These are phyloP conservation scores for Esox lucius DNA, from an alignment of 2,797 vertebrate genomes.

Conservation along the genomic window DNA sequence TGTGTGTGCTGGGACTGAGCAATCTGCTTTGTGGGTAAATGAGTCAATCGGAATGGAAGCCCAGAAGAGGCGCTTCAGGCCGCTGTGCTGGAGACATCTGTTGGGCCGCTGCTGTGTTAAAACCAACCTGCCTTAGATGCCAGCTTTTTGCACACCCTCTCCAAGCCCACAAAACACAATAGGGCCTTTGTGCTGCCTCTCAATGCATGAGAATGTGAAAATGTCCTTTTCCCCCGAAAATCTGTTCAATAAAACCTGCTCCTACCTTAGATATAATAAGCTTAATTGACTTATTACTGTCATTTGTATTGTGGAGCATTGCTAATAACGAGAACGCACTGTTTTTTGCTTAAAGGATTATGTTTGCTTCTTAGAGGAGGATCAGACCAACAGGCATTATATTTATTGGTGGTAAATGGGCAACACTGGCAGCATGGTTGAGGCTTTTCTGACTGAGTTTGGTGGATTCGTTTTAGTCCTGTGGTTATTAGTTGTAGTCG, in stretches of 20 bases:
- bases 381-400: background rate
- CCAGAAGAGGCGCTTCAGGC: slow-evolving; percentile 65
- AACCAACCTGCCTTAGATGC: background rate
- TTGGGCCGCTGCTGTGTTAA: slow-evolving; percentile 47
- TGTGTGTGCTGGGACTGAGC: slow-evolving; percentile 65
- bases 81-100: slow-evolving; percentile 70
- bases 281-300: slow-evolving; percentile 73
- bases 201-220: slow-evolving; percentile 73
- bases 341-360: slow-evolving; percentile 56
- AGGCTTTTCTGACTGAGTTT: no score
- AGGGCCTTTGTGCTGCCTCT: slow-evolving; percentile 70
- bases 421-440: background rate
- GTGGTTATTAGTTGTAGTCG: no score
- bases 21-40: slow-evolving; percentile 76
- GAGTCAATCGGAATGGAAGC: slow-evolving; percentile 74
- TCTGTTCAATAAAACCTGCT: slow-evolving; percentile 72
- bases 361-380: slow-evolving; percentile 55
- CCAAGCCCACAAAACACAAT: slow-evolving; percentile 72
- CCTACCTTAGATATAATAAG: slow-evolving; percentile 75
- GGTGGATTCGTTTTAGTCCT: no score
- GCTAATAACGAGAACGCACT: slow-evolving; percentile 50
- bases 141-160: slow-evolving; percentile 68
- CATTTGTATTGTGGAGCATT: slow-evolving; percentile 55
- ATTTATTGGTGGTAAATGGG: background rate
- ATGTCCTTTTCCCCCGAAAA: slow-evolving; percentile 29